phyloP scores from a whole-genome alignment of 2,888 invertebrate species.

The Brenthis ino region DNA sequence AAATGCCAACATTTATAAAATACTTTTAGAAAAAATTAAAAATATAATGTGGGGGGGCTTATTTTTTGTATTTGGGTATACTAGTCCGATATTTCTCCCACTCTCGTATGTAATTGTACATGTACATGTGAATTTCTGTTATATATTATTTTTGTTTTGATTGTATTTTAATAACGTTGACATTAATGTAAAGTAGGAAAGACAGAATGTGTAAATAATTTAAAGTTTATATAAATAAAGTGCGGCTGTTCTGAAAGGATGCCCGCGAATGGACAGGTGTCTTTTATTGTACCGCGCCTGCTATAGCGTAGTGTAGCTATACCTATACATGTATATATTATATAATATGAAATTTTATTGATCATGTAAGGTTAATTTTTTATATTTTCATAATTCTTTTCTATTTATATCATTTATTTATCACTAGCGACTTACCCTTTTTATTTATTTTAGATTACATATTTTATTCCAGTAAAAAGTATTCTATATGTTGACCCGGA shows the following conservation, averaged over 20 bases:
- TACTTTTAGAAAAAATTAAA: slow-evolving; percentile 61
- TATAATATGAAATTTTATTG: too few species aligned
- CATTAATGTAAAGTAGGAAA: slow-evolving; percentile 80
- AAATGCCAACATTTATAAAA: slow-evolving; percentile 71
- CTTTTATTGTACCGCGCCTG: slow-evolving; percentile 30
- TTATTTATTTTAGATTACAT: too few species aligned
- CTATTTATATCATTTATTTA: too few species aligned
- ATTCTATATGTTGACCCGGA: too few species aligned
- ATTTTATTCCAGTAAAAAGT: too few species aligned
- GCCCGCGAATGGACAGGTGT: slow-evolving; percentile 52
- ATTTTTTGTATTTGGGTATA: slow-evolving; percentile 78
- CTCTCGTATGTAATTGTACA: slow-evolving; percentile 64
- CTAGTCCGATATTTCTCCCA: slow-evolving; percentile 75
- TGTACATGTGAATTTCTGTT: slow-evolving; percentile 79
- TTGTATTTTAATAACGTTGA: slow-evolving; percentile 81
- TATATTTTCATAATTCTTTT: too few species aligned
- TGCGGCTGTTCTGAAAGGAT: slow-evolving; percentile 75
- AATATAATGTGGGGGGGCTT: slow-evolving; percentile 63
- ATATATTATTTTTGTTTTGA: slow-evolving; percentile 72
- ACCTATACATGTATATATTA: too few species aligned
- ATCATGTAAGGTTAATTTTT: too few species aligned
- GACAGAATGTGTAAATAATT: slow-evolving; percentile 80
- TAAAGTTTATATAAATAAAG: slow-evolving; percentile 83
- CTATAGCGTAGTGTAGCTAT: too few species aligned
- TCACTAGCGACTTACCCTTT: too few species aligned